Base-by-base conservation (phyloP, 37 sponge, comb jelly and placozoan genomes). In the Aplysina aerophoba region DNA sequence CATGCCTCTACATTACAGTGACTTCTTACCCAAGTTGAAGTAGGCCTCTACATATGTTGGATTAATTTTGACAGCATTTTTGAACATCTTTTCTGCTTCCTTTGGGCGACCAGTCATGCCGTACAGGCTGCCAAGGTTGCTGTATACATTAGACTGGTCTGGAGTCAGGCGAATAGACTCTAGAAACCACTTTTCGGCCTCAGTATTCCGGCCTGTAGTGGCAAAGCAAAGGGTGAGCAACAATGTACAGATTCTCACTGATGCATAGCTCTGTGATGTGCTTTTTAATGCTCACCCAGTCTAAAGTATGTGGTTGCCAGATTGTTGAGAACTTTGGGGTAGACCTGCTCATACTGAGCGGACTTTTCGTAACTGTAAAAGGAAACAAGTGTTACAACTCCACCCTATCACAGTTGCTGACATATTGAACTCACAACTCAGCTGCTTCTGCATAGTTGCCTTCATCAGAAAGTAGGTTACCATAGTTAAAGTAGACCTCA, bases 401-500 rank as follows among this genome's bases (percentile, higher is more conserved):
- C 50, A 3, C 50, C 50, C 50, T 8, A 11, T 44, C 50, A 44
- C 50, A 44, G 6, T 24, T 63, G 65, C 24, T 63, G 27, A 8
- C 5, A 24, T 31, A n/a, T 30, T 60, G 66, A 19, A 60, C 85
- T 55, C 67, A 91, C 89, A 69, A 37, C 4, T 40, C n/a, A 24
- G 80, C 78, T 25, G 94, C 91, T 24, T 88, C 89, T 50, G 30
- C 69, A 44, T 59, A 62, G 16, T 91, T 84, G 34, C 86, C 82
- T 75, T 69, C 87, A 67, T 93, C 97, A 60, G 91, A 89, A 0
- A 90, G 64, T 36, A 96, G 72, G 75, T 96, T 96, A 0, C 97
- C 97, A 78, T 86, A 80, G 84, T 96, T 96, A 35, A 96, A 93
- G 81, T 91, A 90, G 25, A 90, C 86, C 63, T 96, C 97, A 0